A percentile compares a stretch with the other conserved stretches of the same genome.
Evolutionary conservation across 2,888 invertebrate species (phyloP).

Genomic region (Antitype chi): DNA sequence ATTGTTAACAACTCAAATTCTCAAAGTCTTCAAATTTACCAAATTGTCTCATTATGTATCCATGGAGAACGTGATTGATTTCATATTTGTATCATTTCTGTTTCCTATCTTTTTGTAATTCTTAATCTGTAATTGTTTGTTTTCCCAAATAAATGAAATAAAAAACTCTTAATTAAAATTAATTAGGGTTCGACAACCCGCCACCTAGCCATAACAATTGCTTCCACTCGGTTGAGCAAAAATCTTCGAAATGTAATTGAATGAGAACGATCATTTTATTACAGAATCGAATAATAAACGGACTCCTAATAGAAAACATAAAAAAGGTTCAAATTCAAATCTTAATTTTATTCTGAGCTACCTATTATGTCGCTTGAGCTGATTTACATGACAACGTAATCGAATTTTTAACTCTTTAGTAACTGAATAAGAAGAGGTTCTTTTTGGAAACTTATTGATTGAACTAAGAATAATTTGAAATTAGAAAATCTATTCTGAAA

Average conservation of each 20-base stretch:
- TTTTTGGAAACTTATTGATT: background rate
- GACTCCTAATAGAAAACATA: slow-evolving; percentile 25
- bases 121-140: no score
- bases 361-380: slow-evolving; percentile 32
- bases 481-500: background rate
- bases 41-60: no score
- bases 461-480: background rate
- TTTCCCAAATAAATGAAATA: no score
- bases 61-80: no score
- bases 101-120: no score
- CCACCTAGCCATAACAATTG: slow-evolving; percentile 27
- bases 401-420: slow-evolving; percentile 41
- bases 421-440: slow-evolving; percentile 10
- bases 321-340: slow-evolving; percentile 48
- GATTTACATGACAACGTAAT: slow-evolving; percentile 43
- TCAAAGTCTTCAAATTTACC: no score
- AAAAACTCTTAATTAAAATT: slow-evolving; percentile 13
- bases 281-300: slow-evolving; percentile 38
- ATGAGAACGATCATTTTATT: slow-evolving; percentile 49
- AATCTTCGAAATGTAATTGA: slow-evolving; percentile 45
- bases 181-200: slow-evolving; percentile 12
- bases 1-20: no score
- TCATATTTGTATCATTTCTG: no score
- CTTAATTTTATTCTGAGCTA: slow-evolving; percentile 47
- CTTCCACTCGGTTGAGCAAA: slow-evolving; percentile 36